phyloP scores from a whole-genome alignment of 2,888 invertebrate species.

The Chymomyza caudatula region DNA sequence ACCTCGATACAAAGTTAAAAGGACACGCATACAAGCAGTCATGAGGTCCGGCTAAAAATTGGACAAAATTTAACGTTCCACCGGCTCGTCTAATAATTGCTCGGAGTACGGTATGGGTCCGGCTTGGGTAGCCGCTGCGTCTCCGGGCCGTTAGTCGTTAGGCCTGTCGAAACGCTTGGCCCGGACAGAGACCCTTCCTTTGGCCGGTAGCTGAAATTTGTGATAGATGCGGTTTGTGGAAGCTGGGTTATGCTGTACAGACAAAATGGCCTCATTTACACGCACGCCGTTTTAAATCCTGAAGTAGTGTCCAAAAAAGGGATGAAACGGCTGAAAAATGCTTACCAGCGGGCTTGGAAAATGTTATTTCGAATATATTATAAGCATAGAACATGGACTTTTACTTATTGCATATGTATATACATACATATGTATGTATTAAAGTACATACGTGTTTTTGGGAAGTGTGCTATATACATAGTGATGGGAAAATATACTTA shows the following conservation, averaged over 20 bases:
- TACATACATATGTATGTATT: constrained; percentile 17
- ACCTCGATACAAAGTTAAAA: constrained; percentile 42
- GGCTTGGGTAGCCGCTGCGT: constrained; percentile 55
- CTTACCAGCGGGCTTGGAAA: constrained; percentile 65
- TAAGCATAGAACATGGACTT: constrained; percentile 37
- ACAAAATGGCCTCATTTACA: constrained; percentile 11
- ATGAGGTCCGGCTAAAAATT: constrained; percentile 43
- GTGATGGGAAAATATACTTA: not conserved
- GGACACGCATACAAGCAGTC: constrained; percentile 11
- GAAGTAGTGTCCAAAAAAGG: constrained; percentile 65
- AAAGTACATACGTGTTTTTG: not conserved
- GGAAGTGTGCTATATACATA: not conserved
- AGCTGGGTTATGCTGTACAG: constrained; percentile 49
- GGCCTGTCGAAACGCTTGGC: constrained; percentile 45
- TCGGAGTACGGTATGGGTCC: constrained; percentile 69
- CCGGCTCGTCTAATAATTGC: constrained; percentile 69
- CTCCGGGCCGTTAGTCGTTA: constrained; percentile 51
- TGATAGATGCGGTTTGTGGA: constrained; percentile 70
- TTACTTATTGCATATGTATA: constrained; percentile 12
- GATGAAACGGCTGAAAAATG: constrained; percentile 69
- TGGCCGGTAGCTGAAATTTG: constrained; percentile 59
- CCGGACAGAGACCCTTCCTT: constrained; percentile 35
- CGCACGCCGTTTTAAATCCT: constrained; percentile 28
- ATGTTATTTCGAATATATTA: constrained; percentile 71
- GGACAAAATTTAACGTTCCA: constrained; percentile 69